Evolutionary conservation across 2,888 invertebrate genomes (phyloP).

Genomic region (Noctua janthe): DNA sequence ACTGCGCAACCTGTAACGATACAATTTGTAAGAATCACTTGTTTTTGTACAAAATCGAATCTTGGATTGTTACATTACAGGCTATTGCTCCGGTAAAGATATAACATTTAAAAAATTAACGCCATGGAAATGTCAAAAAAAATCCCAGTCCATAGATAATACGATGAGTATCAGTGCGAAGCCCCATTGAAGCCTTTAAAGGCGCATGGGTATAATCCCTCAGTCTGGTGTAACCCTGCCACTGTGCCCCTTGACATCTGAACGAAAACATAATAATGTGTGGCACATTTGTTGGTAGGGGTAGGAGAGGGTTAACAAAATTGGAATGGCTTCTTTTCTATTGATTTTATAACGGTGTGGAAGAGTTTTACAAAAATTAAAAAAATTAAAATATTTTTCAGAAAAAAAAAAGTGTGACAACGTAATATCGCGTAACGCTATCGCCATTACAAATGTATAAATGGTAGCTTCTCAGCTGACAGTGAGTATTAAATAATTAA

Average conservation of each 20-base stretch:
- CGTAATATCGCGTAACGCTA: too few relatives aligned
- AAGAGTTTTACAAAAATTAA: neutral
- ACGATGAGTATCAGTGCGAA: slow-evolving; percentile 61
- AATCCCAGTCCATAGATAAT: slow-evolving; percentile 22
- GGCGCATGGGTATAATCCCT: slow-evolving; percentile 67
- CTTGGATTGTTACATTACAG: neutral
- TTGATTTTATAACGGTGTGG: neutral
- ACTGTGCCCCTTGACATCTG: slow-evolving; percentile 57
- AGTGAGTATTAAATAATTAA: neutral
- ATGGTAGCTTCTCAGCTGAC: neutral
- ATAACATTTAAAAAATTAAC: neutral
- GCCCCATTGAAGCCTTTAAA: slow-evolving; percentile 71
- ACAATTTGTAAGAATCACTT: neutral
- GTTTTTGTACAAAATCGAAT: neutral
- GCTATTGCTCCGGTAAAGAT: neutral
- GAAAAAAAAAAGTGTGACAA: too few relatives aligned
- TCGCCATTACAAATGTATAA: neutral
- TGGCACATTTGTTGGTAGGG: slow-evolving; percentile 12
- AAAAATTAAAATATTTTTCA: neutral
- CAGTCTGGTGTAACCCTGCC: slow-evolving; percentile 64
- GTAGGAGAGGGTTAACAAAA: slow-evolving; percentile 23
- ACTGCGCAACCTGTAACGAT: neutral
- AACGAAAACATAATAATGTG: slow-evolving; percentile 58
- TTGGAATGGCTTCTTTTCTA: slow-evolving; percentile 21
- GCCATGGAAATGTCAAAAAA: neutral